phyloP scores from a whole-genome alignment of 2,113 vertebrate genomes.

The Eurystomus gularis region DNA sequence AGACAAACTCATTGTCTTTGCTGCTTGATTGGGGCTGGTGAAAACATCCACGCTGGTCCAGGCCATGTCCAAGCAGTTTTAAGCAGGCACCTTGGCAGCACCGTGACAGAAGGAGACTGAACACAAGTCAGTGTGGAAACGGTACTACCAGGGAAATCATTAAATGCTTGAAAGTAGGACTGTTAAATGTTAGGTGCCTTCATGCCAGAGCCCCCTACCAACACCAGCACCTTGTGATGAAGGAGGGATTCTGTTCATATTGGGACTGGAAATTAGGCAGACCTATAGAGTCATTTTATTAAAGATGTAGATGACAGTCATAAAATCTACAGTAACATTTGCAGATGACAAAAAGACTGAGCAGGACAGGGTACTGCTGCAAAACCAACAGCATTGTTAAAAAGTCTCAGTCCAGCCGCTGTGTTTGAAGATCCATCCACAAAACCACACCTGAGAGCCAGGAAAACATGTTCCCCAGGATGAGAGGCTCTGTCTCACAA shows the following conservation, averaged over 20 bases:
- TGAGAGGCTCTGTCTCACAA: background rate
- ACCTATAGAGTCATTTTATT: background rate
- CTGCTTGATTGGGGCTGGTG: background rate
- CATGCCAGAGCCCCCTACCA: background rate
- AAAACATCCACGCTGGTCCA: fast-evolving
- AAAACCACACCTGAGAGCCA: background rate
- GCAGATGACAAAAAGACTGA: background rate
- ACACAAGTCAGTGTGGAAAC: background rate
- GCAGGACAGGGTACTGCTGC: background rate
- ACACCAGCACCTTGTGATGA: background rate
- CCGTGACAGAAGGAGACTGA: fast-evolving
- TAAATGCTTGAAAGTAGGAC: background rate
- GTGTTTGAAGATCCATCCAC: background rate
- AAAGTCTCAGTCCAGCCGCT: fast-evolving
- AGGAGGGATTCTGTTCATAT: background rate
- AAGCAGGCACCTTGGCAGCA: background rate
- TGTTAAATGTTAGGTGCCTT: background rate
- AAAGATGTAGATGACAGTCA: background rate
- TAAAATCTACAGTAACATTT: background rate
- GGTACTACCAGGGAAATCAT: background rate
- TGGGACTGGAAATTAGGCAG: background rate
- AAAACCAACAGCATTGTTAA: background rate
- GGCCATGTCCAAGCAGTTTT: background rate
- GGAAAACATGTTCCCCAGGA: background rate
- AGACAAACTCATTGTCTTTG: background rate